Evolutionary conservation across 2,888 invertebrate species (phyloP).

Genomic region (Phorcus lineatus): DNA sequence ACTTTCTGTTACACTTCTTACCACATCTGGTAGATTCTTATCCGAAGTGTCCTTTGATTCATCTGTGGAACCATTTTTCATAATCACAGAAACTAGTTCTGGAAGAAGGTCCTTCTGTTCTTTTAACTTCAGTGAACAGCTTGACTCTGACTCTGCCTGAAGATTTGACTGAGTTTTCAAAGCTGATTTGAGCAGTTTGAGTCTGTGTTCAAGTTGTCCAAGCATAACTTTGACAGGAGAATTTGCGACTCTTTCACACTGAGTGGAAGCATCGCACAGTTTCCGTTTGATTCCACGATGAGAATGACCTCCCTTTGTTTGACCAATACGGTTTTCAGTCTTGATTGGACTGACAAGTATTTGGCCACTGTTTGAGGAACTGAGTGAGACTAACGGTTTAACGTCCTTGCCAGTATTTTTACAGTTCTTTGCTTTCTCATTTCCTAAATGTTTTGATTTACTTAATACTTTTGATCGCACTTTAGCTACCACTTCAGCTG

Average conservation of each 20-base stretch:
- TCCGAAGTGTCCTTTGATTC: not conserved
- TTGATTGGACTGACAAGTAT: slow-evolving; percentile 3
- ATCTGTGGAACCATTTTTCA: not conserved
- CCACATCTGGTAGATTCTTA: slow-evolving; percentile 8
- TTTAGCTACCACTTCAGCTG: too few relatives aligned
- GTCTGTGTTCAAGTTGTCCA: not conserved
- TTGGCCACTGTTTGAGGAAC: not conserved
- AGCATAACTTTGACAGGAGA: not conserved
- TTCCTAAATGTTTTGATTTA: too few relatives aligned
- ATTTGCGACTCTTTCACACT: not conserved
- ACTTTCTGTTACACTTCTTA: not conserved
- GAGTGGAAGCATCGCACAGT: not conserved
- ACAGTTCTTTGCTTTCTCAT: too few relatives aligned
- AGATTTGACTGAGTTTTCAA: not conserved
- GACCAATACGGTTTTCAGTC: not conserved
- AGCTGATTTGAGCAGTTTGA: slow-evolving; percentile 16
- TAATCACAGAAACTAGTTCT: not conserved
- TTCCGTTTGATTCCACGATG: not conserved
- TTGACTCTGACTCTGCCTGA: not conserved
- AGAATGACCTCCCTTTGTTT: not conserved
- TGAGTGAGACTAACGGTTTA: not conserved
- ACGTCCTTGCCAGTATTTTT: not conserved
- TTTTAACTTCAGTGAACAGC: not conserved
- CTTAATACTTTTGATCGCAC: too few relatives aligned
- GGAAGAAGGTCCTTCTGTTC: not conserved